phyloP scores from a whole-genome alignment of 2,113 vertebrate genomes.

The Chionodraco myersi region DNA sequence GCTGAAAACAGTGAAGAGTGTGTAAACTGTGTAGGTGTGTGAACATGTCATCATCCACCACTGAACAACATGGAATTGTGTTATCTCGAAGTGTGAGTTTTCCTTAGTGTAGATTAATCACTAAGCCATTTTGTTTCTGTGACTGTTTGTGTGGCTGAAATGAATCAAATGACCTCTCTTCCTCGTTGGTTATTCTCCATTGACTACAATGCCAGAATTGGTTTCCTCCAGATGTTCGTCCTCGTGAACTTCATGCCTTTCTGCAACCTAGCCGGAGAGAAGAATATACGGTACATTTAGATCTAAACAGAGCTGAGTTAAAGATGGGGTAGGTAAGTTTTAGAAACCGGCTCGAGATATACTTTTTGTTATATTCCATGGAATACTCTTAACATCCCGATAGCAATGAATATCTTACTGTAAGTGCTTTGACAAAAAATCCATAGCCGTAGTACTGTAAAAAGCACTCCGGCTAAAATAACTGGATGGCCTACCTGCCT shows the following conservation, averaged over 20 bases:
- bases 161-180: slow-evolving; percentile 7
- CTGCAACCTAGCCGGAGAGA: background rate
- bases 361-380: too few species aligned
- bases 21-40: background rate
- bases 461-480: too few species aligned
- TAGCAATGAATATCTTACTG: too few species aligned
- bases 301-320: background rate
- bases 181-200: background rate
- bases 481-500: too few species aligned
- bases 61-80: slow-evolving; percentile 1
- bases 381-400: too few species aligned
- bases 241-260: background rate
- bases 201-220: background rate
- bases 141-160: background rate
- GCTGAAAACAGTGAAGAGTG: background rate
- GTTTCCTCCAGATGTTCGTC: background rate
- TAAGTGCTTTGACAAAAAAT: too few species aligned
- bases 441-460: too few species aligned
- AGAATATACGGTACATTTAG: background rate
- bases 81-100: slow-evolving; percentile 20
- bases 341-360: too few species aligned
- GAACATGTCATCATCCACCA: slow-evolving; percentile 11
- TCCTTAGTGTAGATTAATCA: slow-evolving; percentile 41
- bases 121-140: slow-evolving; percentile 1
- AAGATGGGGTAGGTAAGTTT: too few species aligned